Evolutionary conservation across 2,113 vertebrate species (phyloP).

Genomic region (Lepus timidus): DNA sequence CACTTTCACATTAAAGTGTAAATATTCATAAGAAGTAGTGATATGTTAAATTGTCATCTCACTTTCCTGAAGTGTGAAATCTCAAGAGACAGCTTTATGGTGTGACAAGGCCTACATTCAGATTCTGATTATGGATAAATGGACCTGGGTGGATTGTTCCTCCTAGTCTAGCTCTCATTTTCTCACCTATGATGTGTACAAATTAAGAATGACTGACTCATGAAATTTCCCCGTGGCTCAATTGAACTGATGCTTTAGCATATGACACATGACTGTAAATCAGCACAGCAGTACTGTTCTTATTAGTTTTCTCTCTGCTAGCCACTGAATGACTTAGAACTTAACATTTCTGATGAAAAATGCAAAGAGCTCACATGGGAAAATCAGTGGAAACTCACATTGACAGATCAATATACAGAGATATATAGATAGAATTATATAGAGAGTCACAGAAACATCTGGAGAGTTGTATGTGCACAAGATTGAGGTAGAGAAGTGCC

Average conservation of each 20-base stretch:
- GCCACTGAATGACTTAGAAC: neutral
- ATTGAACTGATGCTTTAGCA: neutral
- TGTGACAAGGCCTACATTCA: conserved; percentile 4
- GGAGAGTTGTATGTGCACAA: neutral
- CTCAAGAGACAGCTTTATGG: conserved; percentile 5
- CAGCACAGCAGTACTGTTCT: neutral
- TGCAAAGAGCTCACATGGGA: neutral
- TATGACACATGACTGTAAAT: neutral
- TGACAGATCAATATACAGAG: too few species aligned
- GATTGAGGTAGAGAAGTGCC: neutral
- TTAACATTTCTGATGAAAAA: neutral
- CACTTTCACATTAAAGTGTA: conserved; percentile 57
- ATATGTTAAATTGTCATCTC: conserved; percentile 63
- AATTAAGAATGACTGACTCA: neutral
- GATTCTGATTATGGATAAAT: neutral
- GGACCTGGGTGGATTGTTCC: neutral
- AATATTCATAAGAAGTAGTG: conserved; percentile 63
- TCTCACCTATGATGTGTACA: neutral
- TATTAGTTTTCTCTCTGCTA: neutral
- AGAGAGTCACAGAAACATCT: neutral
- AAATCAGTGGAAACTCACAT: neutral
- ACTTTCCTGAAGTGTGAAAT: conserved; percentile 61
- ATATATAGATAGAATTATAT: too few species aligned
- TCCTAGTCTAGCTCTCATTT: neutral
- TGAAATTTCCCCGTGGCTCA: neutral